phyloP scores from a whole-genome alignment of 2,113 vertebrate genomes.

The Cranoglanis bouderius region DNA sequence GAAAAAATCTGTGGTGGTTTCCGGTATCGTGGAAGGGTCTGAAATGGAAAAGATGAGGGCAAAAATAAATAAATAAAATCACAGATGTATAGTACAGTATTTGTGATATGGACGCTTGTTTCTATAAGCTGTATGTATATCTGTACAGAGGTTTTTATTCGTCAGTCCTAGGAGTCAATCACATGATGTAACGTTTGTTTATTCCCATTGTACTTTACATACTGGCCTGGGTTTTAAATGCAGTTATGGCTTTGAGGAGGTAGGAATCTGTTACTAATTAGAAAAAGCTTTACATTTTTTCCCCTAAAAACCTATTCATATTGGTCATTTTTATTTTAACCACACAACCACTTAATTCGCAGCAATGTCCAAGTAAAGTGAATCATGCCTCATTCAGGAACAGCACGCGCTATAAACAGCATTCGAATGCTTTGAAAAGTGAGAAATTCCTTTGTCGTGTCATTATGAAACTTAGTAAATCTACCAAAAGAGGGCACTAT shows the following conservation, averaged over 20 bases:
- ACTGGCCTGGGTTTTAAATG: background rate
- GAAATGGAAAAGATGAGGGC: background rate
- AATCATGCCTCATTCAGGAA: background rate
- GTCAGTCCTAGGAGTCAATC: background rate
- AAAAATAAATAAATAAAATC: background rate
- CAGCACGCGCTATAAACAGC: background rate
- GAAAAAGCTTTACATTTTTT: background rate
- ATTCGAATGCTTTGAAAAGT: background rate
- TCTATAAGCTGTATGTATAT: background rate
- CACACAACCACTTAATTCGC: background rate
- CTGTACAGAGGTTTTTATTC: background rate
- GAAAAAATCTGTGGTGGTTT: slow-evolving; percentile 24
- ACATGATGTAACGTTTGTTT: background rate
- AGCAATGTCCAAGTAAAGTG: background rate
- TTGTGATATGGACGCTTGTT: background rate
- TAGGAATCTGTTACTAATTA: background rate
- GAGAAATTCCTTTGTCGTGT: background rate
- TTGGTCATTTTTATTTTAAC: background rate
- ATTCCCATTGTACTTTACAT: background rate
- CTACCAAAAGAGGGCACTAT: slow-evolving; percentile 1
- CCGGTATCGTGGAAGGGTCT: slow-evolving; percentile 26
- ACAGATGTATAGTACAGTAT: background rate
- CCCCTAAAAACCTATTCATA: background rate
- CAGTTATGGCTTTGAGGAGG: background rate
- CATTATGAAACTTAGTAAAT: no score